Conservation (phyloP, 2,888 invertebrate genomes). For the Catocala sponsa region DNA sequence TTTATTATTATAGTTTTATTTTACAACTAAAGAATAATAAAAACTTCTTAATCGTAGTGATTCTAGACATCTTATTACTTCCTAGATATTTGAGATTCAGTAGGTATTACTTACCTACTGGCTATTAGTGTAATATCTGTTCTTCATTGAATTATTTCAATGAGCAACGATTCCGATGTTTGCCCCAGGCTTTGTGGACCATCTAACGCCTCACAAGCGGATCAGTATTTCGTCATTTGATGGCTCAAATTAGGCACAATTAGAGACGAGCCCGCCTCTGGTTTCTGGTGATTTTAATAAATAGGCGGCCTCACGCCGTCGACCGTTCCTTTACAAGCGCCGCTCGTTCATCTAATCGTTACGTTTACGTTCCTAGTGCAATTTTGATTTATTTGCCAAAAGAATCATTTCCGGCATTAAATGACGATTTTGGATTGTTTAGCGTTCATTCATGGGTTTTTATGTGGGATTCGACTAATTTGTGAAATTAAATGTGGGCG, state of each 20-base stretch:
- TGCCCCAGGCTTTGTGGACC: slow-evolving; percentile 18
- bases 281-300: slow-evolving; percentile 68
- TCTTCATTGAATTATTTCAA: slow-evolving; percentile 1
- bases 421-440: slow-evolving; percentile 66
- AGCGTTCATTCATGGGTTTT: slow-evolving; percentile 60
- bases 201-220: slow-evolving; percentile 10
- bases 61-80: too few species aligned
- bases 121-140: background rate
- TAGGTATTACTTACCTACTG: too few species aligned
- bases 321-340: slow-evolving; percentile 67
- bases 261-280: slow-evolving; percentile 62
- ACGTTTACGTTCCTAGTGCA: slow-evolving; percentile 68
- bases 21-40: too few species aligned
- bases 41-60: too few species aligned
- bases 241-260: slow-evolving; percentile 63
- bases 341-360: slow-evolving; percentile 64
- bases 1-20: too few species aligned
- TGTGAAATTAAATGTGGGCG: slow-evolving; percentile 41
- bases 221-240: slow-evolving; percentile 26
- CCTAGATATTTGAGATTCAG: too few species aligned
- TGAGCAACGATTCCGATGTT: slow-evolving; percentile 1
- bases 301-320: slow-evolving; percentile 59
- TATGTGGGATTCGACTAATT: slow-evolving; percentile 41
- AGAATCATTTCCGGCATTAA: slow-evolving; percentile 81
- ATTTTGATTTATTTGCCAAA: slow-evolving; percentile 85